Evolutionary conservation across 2,888 invertebrate species (phyloP), one percentile per base, ranked within the genome.

Genomic region (Scaptomyza tumidula): DNA sequence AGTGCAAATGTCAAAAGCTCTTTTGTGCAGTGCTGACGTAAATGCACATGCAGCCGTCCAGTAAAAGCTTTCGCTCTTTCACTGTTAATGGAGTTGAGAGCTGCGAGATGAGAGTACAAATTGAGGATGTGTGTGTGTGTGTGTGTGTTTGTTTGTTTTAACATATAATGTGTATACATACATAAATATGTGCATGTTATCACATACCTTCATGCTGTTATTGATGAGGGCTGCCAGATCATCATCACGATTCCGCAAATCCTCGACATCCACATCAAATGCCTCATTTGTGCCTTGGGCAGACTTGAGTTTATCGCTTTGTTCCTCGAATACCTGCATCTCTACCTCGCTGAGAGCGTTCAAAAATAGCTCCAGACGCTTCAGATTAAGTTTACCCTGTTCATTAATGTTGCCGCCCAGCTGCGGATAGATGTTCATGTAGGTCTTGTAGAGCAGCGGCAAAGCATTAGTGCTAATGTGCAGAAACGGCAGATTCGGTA

Each of bases 331-430:
- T 76, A 95, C 94, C 64, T 96, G 94, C 75, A 94, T 92, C 89
- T 97, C 97, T 72, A 96, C 94, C 66, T 94, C 93, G 46, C 95
- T 94, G 29, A 98, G 92, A 57, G 95, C 95, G 72, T 94, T 94
- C 94, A 98, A 95, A 90, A 97, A 99, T 79, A 94, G 94, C 91
- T 98, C 96, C 92, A 99, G 97, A 61, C 98, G 93, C 43, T 91
- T 92, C 70, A 99, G 93, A 91, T 98, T 96, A 57, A 99, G 92
- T 48, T 94, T 94, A 4, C 99, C 99, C 5, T 94, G 93, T 92
- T 98, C 98, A 92, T 99, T 99, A 71, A 99, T 95, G 90, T 99
- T 99, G 96, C 98, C 99, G 92, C 96, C 96, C 76, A 99, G 93
- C 39, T 94, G 94, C 1, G 98, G 98, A 83, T 98, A 93, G 39